A percentile compares a stretch with the other conserved stretches of the same genome.
Conservation (phyloP, 2,797 vertebrate species). For the Gymnothorax javanicus region DNA sequence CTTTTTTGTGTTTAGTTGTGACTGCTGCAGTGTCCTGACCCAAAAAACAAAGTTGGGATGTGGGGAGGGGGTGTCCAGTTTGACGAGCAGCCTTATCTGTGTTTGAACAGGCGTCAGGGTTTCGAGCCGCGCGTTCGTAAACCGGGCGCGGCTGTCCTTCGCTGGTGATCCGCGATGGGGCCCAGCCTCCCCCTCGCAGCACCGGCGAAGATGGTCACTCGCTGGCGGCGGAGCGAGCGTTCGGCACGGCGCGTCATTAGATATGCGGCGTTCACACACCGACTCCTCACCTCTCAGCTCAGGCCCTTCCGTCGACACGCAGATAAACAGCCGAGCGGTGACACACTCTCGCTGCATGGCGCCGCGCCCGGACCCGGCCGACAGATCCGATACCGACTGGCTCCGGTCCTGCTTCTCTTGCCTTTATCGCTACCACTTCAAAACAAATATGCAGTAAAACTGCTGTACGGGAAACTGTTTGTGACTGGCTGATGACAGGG, state of each 20-base stretch:
- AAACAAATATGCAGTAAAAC: background rate
- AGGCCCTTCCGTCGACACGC: background rate
- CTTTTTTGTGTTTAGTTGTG: conserved; percentile 23
- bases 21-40: conserved; percentile 34
- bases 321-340: background rate
- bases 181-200: background rate
- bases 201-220: background rate
- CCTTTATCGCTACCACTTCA: background rate
- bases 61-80: conserved; percentile 14
- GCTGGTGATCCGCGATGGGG: background rate
- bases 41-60: conserved; percentile 26
- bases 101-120: conserved; percentile 58
- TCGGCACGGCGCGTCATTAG: background rate
- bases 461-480: background rate
- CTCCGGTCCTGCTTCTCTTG: background rate
- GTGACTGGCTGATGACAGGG: background rate
- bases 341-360: background rate
- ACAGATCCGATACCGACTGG: background rate
- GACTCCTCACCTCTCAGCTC: background rate
- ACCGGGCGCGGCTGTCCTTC: too few relatives aligned
- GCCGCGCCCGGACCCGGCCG: background rate
- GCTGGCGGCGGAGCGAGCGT: background rate
- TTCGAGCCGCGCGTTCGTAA: background rate
- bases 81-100: conserved; percentile 60
- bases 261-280: background rate